These are phyloP conservation scores for Rhagoletis zephyria DNA, from an alignment of 1,140 invertebrate species.

Conservation along the genomic window DNA sequence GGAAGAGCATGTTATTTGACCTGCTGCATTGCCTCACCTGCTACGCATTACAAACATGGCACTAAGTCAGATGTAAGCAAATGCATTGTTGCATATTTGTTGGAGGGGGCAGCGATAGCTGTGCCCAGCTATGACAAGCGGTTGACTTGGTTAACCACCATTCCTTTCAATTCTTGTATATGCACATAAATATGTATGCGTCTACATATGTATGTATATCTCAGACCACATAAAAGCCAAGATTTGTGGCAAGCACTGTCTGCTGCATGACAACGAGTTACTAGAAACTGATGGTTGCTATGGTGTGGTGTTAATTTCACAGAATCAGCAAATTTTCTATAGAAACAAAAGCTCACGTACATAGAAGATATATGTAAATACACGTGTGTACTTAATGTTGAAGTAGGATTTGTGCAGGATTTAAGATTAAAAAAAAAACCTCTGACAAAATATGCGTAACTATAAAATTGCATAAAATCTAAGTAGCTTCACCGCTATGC, in stretches of 20 bases:
- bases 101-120: neutral
- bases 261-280: slow-evolving; percentile 12
- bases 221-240: neutral
- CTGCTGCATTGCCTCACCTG: neutral
- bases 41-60: neutral
- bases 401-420: too few species aligned
- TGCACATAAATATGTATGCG: too few species aligned
- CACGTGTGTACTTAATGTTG: too few species aligned
- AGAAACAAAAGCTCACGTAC: neutral
- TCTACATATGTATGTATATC: neutral
- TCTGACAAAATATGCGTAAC: neutral
- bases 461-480: neutral
- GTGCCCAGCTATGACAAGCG: slow-evolving; percentile 3
- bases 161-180: neutral
- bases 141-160: neutral
- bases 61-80: neutral
- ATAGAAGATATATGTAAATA: too few species aligned
- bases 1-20: neutral
- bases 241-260: slow-evolving; percentile 38
- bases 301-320: slow-evolving; percentile 14
- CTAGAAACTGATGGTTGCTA: neutral
- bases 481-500: neutral
- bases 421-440: too few species aligned
- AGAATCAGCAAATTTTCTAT: slow-evolving; percentile 1
- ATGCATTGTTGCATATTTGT: neutral